Percentiles rank a stretch among this genome's conserved stretches.
phyloP scores from a whole-genome alignment of 2,113 vertebrate species.

The Azemiops feae region DNA sequence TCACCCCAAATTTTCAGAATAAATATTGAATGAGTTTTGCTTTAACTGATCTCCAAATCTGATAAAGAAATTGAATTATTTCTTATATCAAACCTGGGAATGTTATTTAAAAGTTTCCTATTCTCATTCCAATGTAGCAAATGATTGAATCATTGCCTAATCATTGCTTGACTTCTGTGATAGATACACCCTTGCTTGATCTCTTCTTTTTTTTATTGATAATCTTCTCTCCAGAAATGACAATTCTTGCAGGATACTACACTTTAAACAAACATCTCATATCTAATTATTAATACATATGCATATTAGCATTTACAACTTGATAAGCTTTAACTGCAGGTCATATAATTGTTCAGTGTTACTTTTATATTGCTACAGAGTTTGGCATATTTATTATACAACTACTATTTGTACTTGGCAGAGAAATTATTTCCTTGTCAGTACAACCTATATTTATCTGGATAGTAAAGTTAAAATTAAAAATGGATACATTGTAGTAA shows the following conservation, averaged over 20 bases:
- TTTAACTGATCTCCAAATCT: not conserved
- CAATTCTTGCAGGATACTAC: not conserved
- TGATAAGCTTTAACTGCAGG: not conserved
- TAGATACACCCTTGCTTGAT: not conserved
- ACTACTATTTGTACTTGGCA: not conserved
- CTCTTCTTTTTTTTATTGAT: not conserved
- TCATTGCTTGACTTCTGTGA: not conserved
- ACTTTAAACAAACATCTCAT: not conserved
- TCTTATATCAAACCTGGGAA: not conserved
- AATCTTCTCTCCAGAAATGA: not conserved
- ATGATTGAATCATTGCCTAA: not conserved
- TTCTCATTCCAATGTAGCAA: not conserved
- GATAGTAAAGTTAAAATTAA: constrained; percentile 25
- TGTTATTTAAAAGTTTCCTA: not conserved
- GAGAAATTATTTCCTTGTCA: constrained; percentile 15
- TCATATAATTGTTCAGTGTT: not conserved
- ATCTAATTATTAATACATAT: not conserved
- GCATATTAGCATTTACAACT: not conserved
- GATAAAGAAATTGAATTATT: not conserved
- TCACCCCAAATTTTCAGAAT: not conserved
- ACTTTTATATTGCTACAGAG: not conserved
- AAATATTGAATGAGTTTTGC: not conserved
- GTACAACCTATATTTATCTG: not conserved
- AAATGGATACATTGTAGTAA: constrained; percentile 11
- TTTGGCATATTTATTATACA: not conserved